A percentile compares a stretch with the other conserved stretches of the same genome.
Conservation (phyloP, 2,797 vertebrate genomes). For the Gymnoscopelus braueri region DNA sequence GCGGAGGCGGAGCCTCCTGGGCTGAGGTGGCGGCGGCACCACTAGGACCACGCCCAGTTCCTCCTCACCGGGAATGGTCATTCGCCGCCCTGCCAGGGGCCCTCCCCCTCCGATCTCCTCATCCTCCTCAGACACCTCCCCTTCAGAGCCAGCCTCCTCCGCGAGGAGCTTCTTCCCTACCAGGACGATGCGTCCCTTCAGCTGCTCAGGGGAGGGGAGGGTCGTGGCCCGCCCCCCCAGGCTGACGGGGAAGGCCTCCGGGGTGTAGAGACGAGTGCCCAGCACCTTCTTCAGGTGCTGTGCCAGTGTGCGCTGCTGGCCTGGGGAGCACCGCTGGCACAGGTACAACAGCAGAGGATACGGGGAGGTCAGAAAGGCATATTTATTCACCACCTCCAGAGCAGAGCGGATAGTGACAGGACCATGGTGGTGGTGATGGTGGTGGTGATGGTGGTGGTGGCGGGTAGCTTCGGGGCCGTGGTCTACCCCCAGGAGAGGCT, state of each 20-base stretch:
- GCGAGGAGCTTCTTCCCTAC: conserved; percentile 91
- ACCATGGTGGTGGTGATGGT: conserved; percentile 75
- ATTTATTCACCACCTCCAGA: conserved; percentile 93
- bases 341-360: conserved; percentile 94
- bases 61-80: conserved; percentile 86
- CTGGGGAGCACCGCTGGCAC: conserved; percentile 91
- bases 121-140: conserved; percentile 96
- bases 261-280: conserved; percentile 88
- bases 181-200: conserved; percentile 90
- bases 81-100: conserved; percentile 79
- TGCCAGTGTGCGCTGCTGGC: conserved; percentile 90
- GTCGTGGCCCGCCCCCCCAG: conserved; percentile 76
- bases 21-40: conserved; percentile 88
- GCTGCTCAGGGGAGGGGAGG: conserved; percentile 92
- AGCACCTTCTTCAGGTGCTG: conserved; percentile 92
- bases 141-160: conserved; percentile 86
- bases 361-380: conserved; percentile 92
- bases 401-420: conserved; percentile 87
- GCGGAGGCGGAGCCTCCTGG: conserved; percentile 82
- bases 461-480: conserved; percentile 80
- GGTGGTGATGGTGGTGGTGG: conserved; percentile 79
- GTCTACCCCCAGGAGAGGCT: conserved; percentile 92
- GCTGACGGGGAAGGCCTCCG: conserved; percentile 79
- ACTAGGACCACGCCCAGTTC: conserved; percentile 82
- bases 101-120: conserved; percentile 89